Evolutionary conservation across 2,113 vertebrate genomes (phyloP), one percentile per base, ranked within the genome.

Genomic region (Sorex fumeus): DNA sequence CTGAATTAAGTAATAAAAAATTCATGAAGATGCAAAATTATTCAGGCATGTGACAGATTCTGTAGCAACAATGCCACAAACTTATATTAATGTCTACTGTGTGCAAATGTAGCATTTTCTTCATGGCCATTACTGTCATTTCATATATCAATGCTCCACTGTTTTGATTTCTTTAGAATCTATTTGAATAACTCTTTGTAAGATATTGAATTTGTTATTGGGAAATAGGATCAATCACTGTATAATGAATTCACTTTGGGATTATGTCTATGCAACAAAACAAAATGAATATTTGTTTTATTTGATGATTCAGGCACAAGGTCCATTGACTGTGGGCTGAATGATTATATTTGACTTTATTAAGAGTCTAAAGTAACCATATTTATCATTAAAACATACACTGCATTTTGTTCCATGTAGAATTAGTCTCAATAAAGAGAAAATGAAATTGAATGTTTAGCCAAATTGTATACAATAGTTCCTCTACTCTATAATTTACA

Each of bases 51-150:
- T 90, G 93, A 90, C 94, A 95, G 91, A 92, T 90, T 95, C 87
- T 91, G 40, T 95, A 91, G 50, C 60, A 96, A 90, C 83, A 95
- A 78, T 96, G 79, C 87, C 34, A 95, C 78, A 96, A 57, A 96
- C 91, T 96, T 94, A 87, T 92, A 92, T 90, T 96, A 95, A 96
- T 96, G 81, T 88, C 81, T 69, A 78, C 89, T 94, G 80, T 88
- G 74, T 94, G 88, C 93, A 97, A 97, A 97, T 97, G 81, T 84
- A 76, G 53, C 85, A 82, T 97, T 97, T 96, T 21, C 96, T 97
- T 94, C 89, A 90, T 90, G 53, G 86, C 43, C 90, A 34, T 86
- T 94, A 16, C 40, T 93, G 81, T 75, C 95, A 50, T 67, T 95
- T 93, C 62, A 62, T 76, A n/a, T 93, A 88, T 47, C 74, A 90